Evolutionary conservation across 2,888 invertebrate genomes (phyloP).

Genomic region (Drosophila paranaensis): DNA sequence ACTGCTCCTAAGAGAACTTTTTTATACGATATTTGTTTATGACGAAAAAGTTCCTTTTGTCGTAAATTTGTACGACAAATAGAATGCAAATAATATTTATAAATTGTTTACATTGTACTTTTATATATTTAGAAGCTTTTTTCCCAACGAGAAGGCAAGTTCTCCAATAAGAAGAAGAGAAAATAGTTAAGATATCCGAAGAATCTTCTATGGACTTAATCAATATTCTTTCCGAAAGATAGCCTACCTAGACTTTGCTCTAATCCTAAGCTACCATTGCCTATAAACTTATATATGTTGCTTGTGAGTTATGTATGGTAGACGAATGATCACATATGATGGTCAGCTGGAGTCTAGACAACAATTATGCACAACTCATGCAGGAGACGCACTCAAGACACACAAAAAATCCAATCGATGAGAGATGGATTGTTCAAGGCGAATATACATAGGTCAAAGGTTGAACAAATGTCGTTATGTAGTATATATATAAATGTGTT

Average conservation of each 20-base stretch:
- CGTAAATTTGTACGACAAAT: too few relatives aligned
- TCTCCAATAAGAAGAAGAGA: too few relatives aligned
- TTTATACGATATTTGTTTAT: too few relatives aligned
- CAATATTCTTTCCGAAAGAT: not conserved
- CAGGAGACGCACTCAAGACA: constrained; percentile 38
- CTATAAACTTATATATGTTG: not conserved
- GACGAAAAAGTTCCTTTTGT: too few relatives aligned
- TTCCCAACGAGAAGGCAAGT: not conserved
- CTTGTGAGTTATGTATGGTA: not conserved
- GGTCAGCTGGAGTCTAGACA: constrained; percentile 5
- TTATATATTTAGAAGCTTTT: too few relatives aligned
- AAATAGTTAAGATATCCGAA: not conserved
- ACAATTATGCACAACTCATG: constrained; percentile 45
- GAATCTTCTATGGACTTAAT: not conserved
- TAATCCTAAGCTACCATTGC: not conserved
- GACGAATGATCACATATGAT: constrained; percentile 6
- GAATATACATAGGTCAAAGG: constrained; percentile 45
- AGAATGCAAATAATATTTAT: too few relatives aligned
- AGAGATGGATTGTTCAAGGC: constrained; percentile 39
- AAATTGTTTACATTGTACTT: too few relatives aligned
- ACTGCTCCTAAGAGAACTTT: too few relatives aligned
- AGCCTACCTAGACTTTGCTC: not conserved
- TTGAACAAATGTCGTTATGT: constrained; percentile 34
- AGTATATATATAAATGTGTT: constrained; percentile 19
- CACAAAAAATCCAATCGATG: constrained; percentile 34